A percentile compares a stretch with the other conserved stretches of the same genome.
These are phyloP conservation scores for Philereme vetulata DNA, from an alignment of 2,888 invertebrate genomes.

Conservation along the genomic window DNA sequence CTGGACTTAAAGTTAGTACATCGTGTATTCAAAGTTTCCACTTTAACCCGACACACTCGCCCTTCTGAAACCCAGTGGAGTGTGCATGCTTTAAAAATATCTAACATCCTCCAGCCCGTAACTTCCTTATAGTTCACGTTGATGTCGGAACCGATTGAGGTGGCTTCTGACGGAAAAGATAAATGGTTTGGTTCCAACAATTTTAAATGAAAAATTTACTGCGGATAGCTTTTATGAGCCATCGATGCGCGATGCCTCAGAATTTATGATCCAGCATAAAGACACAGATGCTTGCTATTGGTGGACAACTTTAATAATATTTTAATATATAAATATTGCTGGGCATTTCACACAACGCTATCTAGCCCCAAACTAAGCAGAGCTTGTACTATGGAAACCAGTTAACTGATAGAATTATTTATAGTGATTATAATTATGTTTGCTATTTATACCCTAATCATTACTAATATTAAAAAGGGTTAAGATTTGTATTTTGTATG, in stretches of 20 bases:
- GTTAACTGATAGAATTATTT: too few species aligned
- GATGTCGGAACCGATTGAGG: conserved; percentile 13
- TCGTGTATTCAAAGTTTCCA: conserved; percentile 29
- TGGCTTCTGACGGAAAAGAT: conserved; percentile 24
- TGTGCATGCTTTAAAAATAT: conserved; percentile 48
- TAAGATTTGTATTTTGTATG: too few species aligned
- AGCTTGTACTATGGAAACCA: too few species aligned
- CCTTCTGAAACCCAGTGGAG: conserved; percentile 42
- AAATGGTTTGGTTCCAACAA: conserved; percentile 3
- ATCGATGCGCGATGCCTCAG: neutral
- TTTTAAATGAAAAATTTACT: neutral
- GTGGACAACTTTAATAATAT: too few species aligned
- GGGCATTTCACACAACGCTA: too few species aligned
- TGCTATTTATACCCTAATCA: too few species aligned
- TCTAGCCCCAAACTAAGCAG: too few species aligned
- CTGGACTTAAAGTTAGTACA: conserved; percentile 12
- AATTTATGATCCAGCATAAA: neutral
- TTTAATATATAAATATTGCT: too few species aligned
- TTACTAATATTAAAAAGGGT: too few species aligned
- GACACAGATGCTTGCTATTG: too few species aligned
- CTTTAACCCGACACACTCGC: conserved; percentile 36
- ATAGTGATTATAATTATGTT: too few species aligned
- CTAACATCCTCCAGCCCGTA: conserved; percentile 44
- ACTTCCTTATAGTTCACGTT: conserved; percentile 31
- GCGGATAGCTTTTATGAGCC: neutral